phyloP scores from a whole-genome alignment of 1,140 invertebrate genomes.

The Macrobrachium rosenbergii region DNA sequence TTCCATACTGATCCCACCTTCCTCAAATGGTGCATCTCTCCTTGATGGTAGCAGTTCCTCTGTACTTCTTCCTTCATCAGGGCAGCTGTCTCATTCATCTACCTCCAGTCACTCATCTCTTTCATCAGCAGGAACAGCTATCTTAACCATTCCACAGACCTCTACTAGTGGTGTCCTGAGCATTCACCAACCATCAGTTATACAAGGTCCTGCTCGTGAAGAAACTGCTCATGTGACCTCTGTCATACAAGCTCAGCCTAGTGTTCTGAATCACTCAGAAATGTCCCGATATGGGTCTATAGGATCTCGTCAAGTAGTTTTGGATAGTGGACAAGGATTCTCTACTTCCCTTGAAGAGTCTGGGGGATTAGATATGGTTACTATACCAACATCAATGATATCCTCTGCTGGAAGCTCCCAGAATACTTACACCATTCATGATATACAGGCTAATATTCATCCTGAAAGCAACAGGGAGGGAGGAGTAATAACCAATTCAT shows the following conservation, averaged over 20 bases:
- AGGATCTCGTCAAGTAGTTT: conserved; percentile 27
- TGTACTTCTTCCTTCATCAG: conserved; percentile 31
- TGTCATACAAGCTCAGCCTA: conserved; percentile 51
- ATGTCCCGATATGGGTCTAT: conserved; percentile 23
- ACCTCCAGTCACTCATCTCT: conserved; percentile 23
- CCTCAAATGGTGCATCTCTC: conserved; percentile 26
- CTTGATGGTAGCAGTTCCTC: conserved; percentile 41
- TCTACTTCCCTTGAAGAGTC: conserved; percentile 33
- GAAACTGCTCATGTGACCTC: conserved; percentile 50
- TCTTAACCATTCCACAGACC: conserved; percentile 41
- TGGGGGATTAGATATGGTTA: conserved; percentile 51
- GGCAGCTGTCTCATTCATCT: conserved; percentile 11
- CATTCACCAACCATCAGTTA: conserved; percentile 54
- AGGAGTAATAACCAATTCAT: background rate
- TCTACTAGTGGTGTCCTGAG: conserved; percentile 28
- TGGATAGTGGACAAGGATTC: conserved; percentile 41
- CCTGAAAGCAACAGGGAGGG: too few relatives aligned
- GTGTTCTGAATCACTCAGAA: conserved; percentile 33
- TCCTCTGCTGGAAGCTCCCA: too few relatives aligned
- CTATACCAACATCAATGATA: conserved; percentile 41
- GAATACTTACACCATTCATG: too few relatives aligned
- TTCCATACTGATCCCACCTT: conserved; percentile 48
- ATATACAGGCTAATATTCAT: too few relatives aligned
- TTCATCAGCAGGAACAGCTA: conserved; percentile 17
- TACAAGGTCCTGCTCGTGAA: conserved; percentile 49